Percentiles rank a stretch among this genome's conserved stretches.
Evolutionary conservation across 2,797 vertebrate genomes (phyloP).

Genomic region (Atherinosoma microstoma): DNA sequence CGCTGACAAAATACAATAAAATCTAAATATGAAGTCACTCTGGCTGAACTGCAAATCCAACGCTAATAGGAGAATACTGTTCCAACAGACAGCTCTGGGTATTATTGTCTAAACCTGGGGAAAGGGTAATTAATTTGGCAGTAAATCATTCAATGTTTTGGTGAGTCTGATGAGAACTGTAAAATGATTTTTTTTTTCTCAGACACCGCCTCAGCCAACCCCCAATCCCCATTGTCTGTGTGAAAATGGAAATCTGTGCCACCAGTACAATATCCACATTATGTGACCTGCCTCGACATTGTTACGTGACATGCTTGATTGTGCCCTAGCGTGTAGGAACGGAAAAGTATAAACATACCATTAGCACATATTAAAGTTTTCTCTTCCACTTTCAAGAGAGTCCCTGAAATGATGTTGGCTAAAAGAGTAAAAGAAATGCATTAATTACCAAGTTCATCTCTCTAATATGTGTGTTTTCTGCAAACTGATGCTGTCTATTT

Average conservation of each 20-base stretch:
- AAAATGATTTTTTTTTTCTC: conserved; percentile 67
- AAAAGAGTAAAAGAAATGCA: conserved; percentile 9
- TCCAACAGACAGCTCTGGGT: conserved; percentile 78
- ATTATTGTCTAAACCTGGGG: conserved; percentile 85
- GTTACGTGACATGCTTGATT: conserved; percentile 80
- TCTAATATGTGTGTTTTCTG: conserved; percentile 6
- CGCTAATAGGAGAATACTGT: conserved; percentile 84
- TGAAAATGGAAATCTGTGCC: conserved; percentile 84
- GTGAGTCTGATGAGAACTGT: conserved; percentile 81
- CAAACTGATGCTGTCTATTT: background rate
- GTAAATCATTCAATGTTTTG: conserved; percentile 83
- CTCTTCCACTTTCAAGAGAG: conserved; percentile 26
- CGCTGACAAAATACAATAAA: conserved; percentile 81
- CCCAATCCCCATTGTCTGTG: conserved; percentile 78
- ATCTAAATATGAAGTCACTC: conserved; percentile 84
- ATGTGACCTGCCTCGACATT: conserved; percentile 75
- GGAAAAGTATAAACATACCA: conserved; percentile 69
- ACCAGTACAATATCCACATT: conserved; percentile 81
- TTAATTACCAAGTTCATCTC: background rate
- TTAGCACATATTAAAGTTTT: conserved; percentile 62
- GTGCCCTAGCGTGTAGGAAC: conserved; percentile 58
- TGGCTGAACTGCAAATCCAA: conserved; percentile 84
- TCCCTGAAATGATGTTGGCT: conserved; percentile 1
- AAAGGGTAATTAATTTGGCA: conserved; percentile 86
- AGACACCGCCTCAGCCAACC: conserved; percentile 60